Evolutionary conservation across 2,888 invertebrate genomes (phyloP).

Genomic region (Digitonthophagus gazella): DNA sequence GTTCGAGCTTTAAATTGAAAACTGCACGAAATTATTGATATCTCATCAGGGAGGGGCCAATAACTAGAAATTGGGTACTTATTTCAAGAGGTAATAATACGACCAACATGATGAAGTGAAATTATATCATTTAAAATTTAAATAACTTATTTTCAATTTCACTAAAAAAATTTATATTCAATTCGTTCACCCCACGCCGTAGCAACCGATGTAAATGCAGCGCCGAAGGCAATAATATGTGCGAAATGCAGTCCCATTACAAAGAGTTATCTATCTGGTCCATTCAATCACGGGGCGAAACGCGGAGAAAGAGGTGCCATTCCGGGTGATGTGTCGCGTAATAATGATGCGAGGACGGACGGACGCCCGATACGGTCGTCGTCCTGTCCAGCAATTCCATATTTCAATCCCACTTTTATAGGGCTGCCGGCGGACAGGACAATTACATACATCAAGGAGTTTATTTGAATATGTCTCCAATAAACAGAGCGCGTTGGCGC

Average conservation of each 20-base stretch:
- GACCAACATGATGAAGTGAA: no score
- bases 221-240: background rate
- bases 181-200: slow-evolving; percentile 32
- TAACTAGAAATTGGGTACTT: background rate
- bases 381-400: slow-evolving; percentile 26
- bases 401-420: slow-evolving; percentile 27
- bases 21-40: background rate
- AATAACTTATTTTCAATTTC: no score
- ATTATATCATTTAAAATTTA: no score
- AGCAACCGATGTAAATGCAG: background rate
- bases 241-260: background rate
- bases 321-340: background rate
- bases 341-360: slow-evolving; percentile 9
- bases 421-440: slow-evolving; percentile 26
- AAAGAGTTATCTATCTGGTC: background rate
- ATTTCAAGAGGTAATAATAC: background rate
- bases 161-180: no score
- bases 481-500: slow-evolving; percentile 39
- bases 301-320: background rate
- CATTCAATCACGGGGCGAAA: background rate
- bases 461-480: slow-evolving; percentile 34
- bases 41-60: background rate
- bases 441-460: slow-evolving; percentile 34
- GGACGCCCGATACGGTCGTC: background rate
- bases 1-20: slow-evolving; percentile 6